Evolutionary conservation across 2,113 vertebrate genomes (phyloP).

Genomic region (zebrafish (Danio rerio)): GRCz12tu NC_133189.1:58421501-58422000

Average conservation of each 20-base stretch:
- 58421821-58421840: background rate
- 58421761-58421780: background rate
- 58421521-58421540: too few relatives aligned
- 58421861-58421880: background rate
- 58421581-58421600: too few relatives aligned
- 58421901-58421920: background rate
- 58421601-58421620: too few relatives aligned
- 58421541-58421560: too few relatives aligned
- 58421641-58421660: too few relatives aligned
- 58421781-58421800: slow-evolving; percentile 29
- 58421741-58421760: background rate
- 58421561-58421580: too few relatives aligned
- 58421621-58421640: too few relatives aligned
- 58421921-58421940: background rate
- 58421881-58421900: background rate
- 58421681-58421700: too few relatives aligned
- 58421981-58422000: background rate
- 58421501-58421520: too few relatives aligned
- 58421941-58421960: background rate
- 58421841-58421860: background rate
- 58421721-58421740: background rate
- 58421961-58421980: too few relatives aligned
- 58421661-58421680: too few relatives aligned
- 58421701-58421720: background rate
- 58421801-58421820: background rate